Evolutionary conservation across 2,797 vertebrate species (phyloP).

Genomic region (Buceros bicornis): DNA sequence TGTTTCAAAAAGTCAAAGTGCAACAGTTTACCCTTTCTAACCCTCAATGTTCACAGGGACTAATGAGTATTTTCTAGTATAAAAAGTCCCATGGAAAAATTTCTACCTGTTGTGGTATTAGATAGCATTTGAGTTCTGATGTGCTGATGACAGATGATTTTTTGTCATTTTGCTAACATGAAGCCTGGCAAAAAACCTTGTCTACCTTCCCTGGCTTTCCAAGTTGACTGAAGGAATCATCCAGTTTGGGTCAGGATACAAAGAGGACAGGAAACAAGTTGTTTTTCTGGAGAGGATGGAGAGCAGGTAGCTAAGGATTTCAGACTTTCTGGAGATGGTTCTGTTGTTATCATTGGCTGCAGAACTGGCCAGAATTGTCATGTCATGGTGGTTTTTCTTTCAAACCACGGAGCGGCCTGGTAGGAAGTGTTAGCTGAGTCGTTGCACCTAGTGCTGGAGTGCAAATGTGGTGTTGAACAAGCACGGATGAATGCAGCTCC

Average conservation of each 20-base stretch:
- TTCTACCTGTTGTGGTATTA: neutral
- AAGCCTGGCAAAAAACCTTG: neutral
- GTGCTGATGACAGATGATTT: neutral
- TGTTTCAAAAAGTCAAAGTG: neutral
- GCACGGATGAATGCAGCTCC: fast-evolving
- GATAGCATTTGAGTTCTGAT: neutral
- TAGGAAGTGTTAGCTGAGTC: fast-evolving
- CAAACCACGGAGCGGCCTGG: neutral
- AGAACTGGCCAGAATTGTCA: neutral
- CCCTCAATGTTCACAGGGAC: fast-evolving
- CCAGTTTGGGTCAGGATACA: neutral
- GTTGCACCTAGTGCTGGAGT: fast-evolving
- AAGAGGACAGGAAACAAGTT: neutral
- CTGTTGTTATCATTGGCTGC: neutral
- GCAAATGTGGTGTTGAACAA: fast-evolving
- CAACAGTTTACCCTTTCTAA: neutral
- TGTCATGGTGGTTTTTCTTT: neutral
- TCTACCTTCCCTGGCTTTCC: neutral
- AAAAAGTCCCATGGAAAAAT: neutral
- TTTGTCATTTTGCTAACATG: neutral
- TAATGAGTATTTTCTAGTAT: neutral
- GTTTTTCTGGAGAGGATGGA: neutral
- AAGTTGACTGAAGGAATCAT: neutral
- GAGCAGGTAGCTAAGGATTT: neutral
- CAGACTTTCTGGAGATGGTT: neutral